Base-by-base conservation (phyloP, 2,797 vertebrate species). In the Chelmon rostratus region DNA sequence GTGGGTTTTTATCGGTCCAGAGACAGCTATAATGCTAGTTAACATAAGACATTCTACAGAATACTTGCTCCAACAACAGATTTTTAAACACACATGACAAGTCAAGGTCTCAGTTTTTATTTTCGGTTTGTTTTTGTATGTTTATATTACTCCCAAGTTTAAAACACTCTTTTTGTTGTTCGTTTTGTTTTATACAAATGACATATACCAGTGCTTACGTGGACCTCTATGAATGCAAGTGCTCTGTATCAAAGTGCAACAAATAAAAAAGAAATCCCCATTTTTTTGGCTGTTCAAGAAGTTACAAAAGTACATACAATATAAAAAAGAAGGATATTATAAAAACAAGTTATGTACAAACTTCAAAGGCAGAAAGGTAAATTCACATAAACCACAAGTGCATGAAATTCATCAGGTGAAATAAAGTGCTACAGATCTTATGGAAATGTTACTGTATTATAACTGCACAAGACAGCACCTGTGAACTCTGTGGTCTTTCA, bases 361-460 rank as follows among this genome's bases (percentile, higher is more conserved):
- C 0, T 23, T 5, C 0, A 4, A 11, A 64, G 18, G 21, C 38
- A 62, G 4, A 65, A 54, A 58, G 2, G 16, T 16, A 21, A 13
- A 21, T 56, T 62, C 1, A 49, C 3, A 50, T 35, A 38, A 56
- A 46, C 3, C 5, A 53, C 0, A 70, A 62, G 23, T 76, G 1
- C 12, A 50, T 35, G 10, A 8, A 18, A 57, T 66, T 4, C 40
- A 33, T 3, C 10, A 40, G 11, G 2, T 66, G 15, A 78, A 61
- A 53, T 88, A 85, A 91, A 89, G 85, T 91, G 80, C 74, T 52
- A 49, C 71, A 80, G 68, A 49, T 53, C 13, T 8, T 11, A n/a
- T 7, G 11, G 28, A 19, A 19, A 50, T 25, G 11, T 42, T 1
- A 47, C n/a, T 7, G 46, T 52, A 57, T 35, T 31, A 67, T 57